These are phyloP conservation scores for Sebastes jordani DNA, from an alignment of 2,797 vertebrate genomes.

Conservation along the genomic window DNA sequence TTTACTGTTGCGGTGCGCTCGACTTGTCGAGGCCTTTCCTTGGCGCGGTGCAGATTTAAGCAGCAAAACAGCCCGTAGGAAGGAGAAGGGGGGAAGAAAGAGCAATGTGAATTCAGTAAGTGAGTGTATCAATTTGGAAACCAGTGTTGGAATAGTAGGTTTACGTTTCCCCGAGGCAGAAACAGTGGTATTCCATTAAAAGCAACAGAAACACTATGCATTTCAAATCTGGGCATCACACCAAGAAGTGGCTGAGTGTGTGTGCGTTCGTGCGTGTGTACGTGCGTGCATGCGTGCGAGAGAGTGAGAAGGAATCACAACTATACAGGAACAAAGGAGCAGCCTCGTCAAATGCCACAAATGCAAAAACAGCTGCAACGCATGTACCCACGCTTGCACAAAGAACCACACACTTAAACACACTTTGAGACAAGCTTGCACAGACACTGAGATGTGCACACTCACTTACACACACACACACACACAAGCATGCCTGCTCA, in stretches of 20 bases:
- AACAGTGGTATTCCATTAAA: conserved; percentile 69
- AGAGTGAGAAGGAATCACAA: conserved; percentile 27
- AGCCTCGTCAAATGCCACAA: conserved; percentile 34
- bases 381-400: not conserved
- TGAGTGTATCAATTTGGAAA: conserved; percentile 65
- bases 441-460: not conserved
- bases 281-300: too few relatives aligned
- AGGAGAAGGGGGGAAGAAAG: conserved; percentile 1
- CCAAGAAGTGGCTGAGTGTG: conserved; percentile 19
- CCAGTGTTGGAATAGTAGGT: conserved; percentile 53
- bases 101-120: conserved; percentile 51
- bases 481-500: not conserved
- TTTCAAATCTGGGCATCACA: conserved; percentile 66
- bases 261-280: not conserved
- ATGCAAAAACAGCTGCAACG: conserved; percentile 14
- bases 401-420: not conserved
- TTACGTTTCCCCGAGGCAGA: conserved; percentile 60
- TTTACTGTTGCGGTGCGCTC: conserved; percentile 47
- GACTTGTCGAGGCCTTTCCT: conserved; percentile 10
- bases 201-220: conserved; percentile 66
- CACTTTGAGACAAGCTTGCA: not conserved
- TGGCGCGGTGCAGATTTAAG: conserved; percentile 19
- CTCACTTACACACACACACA: not conserved
- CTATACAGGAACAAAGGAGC: conserved; percentile 29
- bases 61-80: conserved; percentile 26